Conservation (phyloP, 92 coral and sea anemone species). For the Epizoanthus stellaris region DNA sequence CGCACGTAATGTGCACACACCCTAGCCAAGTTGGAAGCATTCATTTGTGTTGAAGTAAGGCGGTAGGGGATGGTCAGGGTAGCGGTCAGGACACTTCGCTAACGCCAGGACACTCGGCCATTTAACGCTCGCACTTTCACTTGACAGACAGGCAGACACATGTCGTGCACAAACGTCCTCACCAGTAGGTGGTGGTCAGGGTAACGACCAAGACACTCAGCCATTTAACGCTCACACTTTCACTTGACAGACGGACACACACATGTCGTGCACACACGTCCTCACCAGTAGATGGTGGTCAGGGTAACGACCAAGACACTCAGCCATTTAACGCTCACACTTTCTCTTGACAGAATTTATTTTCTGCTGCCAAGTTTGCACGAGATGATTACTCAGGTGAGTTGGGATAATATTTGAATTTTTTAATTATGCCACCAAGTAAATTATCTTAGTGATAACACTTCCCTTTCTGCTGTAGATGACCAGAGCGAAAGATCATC, state of each 20-base stretch:
- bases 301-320: too few relatives aligned
- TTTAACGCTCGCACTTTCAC: background rate
- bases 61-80: too few relatives aligned
- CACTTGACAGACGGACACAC: background rate
- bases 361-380: slow-evolving; percentile 36
- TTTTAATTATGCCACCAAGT: too few relatives aligned
- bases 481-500: slow-evolving; percentile 79
- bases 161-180: too few relatives aligned
- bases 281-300: too few relatives aligned
- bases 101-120: background rate
- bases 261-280: too few relatives aligned
- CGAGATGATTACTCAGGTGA: slow-evolving; percentile 43
- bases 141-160: background rate
- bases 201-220: background rate
- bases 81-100: too few relatives aligned
- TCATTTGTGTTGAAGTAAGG: too few relatives aligned
- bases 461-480: slow-evolving; percentile 49
- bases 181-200: too few relatives aligned
- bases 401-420: background rate
- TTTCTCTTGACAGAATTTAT: slow-evolving; percentile 14
- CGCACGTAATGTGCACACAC: too few relatives aligned
- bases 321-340: background rate
- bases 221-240: background rate
- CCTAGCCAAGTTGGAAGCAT: too few relatives aligned
- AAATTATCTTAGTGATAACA: background rate